Evolutionary conservation across 2,888 invertebrate species (phyloP).

Genomic region (Holacanthella duospinosa): DNA sequence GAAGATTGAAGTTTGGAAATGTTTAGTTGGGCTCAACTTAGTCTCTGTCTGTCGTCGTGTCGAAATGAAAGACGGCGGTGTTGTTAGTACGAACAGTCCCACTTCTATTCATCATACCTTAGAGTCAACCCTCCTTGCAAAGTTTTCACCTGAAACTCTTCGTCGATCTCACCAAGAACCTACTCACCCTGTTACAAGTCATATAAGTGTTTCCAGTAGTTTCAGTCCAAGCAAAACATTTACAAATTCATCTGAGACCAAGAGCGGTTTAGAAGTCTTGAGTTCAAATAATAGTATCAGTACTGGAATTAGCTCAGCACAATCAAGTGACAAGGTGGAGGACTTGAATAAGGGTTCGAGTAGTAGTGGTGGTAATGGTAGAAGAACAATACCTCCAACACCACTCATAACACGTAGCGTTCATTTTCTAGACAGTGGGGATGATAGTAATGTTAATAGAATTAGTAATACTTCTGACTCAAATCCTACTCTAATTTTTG

Average conservation of each 20-base stretch:
- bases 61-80: slow-evolving; percentile 21
- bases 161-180: background rate
- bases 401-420: background rate
- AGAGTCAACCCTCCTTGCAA: slow-evolving; percentile 17
- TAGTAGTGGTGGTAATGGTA: background rate
- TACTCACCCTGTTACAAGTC: too few species aligned
- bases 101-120: background rate
- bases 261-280: background rate
- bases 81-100: background rate
- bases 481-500: background rate
- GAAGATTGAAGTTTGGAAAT: background rate
- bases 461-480: background rate
- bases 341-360: too few species aligned
- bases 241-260: background rate
- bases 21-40: slow-evolving; percentile 5
- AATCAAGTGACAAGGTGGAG: background rate
- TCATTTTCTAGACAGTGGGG: background rate
- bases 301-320: background rate
- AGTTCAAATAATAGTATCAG: background rate
- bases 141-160: slow-evolving; percentile 12
- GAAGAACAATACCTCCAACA: background rate
- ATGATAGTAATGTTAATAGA: background rate
- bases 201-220: background rate
- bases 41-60: slow-evolving; percentile 11
- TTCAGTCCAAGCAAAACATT: background rate